Evolutionary conservation across 2,797 vertebrate species (phyloP).

Genomic region (Ataeniobius toweri): DNA sequence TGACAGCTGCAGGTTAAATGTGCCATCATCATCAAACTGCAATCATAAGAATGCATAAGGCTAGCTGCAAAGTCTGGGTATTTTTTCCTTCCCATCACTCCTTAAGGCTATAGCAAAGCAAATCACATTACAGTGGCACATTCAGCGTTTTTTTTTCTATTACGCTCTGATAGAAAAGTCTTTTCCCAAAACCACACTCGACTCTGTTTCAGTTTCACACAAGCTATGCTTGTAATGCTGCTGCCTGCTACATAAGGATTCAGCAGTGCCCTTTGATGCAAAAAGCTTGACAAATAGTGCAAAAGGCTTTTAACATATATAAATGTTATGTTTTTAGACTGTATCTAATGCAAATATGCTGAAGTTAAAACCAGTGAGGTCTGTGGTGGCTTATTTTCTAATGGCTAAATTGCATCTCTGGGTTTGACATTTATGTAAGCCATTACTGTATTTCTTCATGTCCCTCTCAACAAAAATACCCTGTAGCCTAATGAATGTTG

Average conservation of each 20-base stretch:
- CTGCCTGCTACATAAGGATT: slow-evolving; percentile 44
- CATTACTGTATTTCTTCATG: not conserved
- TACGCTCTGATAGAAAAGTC: not conserved
- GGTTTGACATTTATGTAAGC: not conserved
- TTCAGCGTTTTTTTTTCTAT: not conserved
- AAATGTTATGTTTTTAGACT: slow-evolving; percentile 12
- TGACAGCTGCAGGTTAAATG: not conserved
- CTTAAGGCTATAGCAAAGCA: not conserved
- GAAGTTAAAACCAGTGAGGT: not conserved
- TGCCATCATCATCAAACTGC: not conserved
- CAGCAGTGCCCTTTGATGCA: slow-evolving; percentile 22
- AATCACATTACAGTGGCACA: not conserved
- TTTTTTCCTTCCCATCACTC: not conserved
- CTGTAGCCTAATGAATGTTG: not conserved
- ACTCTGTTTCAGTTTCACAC: not conserved
- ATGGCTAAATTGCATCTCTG: not conserved
- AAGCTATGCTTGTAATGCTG: slow-evolving; percentile 17
- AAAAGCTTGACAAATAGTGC: slow-evolving; percentile 36
- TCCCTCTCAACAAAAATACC: not conserved
- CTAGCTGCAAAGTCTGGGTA: not conserved
- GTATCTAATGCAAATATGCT: slow-evolving; percentile 9
- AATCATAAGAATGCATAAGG: not conserved
- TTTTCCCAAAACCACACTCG: not conserved
- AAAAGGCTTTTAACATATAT: slow-evolving; percentile 17
- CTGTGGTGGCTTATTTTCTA: not conserved